Evolutionary conservation across 2,888 invertebrate genomes (phyloP).

Genomic region (Rhagium mordax): DNA sequence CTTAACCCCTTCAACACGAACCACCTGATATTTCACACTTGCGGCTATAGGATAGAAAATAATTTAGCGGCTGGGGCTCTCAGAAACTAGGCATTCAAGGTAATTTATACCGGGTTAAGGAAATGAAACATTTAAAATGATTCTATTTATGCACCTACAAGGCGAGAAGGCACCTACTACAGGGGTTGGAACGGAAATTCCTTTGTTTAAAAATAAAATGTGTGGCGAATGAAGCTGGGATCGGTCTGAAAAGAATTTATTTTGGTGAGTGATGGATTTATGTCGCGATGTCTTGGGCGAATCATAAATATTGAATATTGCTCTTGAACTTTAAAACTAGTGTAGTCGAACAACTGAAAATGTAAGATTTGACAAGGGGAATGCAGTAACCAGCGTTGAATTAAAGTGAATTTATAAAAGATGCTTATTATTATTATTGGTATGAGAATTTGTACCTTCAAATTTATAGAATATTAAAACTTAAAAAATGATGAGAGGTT

Average conservation of each 20-base stretch:
- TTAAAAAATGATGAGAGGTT: too few species aligned
- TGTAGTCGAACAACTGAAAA: too few species aligned
- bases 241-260: background rate
- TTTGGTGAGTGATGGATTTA: too few species aligned
- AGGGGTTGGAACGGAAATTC: background rate
- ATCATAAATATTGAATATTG: too few species aligned
- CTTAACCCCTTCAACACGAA: conserved; percentile 22
- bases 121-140: background rate
- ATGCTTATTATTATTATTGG: too few species aligned
- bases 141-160: background rate
- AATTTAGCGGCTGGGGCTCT: conserved; percentile 4
- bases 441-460: too few species aligned
- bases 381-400: too few species aligned
- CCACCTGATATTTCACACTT: conserved; percentile 45
- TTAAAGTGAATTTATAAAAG: too few species aligned
- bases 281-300: too few species aligned
- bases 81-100: conserved; percentile 6
- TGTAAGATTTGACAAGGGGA: too few species aligned
- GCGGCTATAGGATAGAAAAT: conserved; percentile 10
- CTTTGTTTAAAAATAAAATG: background rate
- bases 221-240: background rate
- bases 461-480: too few species aligned
- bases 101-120: conserved; percentile 15
- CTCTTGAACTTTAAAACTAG: too few species aligned
- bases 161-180: background rate